phyloP scores from a whole-genome alignment of 2,113 vertebrate species.

The Semnopithecus entellus region DNA sequence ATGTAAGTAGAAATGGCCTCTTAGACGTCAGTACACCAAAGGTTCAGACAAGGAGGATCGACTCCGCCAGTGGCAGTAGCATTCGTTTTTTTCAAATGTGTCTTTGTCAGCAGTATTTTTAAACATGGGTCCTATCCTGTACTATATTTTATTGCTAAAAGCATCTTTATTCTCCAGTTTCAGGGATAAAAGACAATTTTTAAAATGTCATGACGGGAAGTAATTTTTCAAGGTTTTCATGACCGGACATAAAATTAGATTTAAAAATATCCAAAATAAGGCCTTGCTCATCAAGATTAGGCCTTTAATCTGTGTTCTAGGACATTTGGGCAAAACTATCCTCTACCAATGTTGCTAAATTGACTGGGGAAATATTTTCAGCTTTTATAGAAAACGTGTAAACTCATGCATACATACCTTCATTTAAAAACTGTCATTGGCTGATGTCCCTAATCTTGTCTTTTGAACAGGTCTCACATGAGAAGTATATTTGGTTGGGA shows the following conservation, averaged over 20 bases:
- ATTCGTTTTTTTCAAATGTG: conserved; percentile 55
- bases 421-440: conserved; percentile 17
- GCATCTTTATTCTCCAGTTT: conserved; percentile 78
- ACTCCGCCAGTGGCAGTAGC: conserved; percentile 12
- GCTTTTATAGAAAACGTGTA: conserved; percentile 34
- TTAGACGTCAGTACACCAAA: conserved; percentile 63
- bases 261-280: conserved; percentile 73
- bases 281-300: conserved; percentile 62
- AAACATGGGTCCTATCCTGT: conserved; percentile 56
- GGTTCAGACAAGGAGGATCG: conserved; percentile 63
- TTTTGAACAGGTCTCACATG: neutral
- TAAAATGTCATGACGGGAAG: conserved; percentile 71
- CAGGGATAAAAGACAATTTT: conserved; percentile 74
- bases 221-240: conserved; percentile 73
- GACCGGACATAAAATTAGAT: conserved; percentile 74
- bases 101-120: conserved; percentile 78
- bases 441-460: neutral
- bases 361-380: conserved; percentile 5
- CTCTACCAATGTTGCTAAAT: neutral
- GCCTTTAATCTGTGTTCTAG: conserved; percentile 54
- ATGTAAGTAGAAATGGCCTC: conserved; percentile 75
- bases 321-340: conserved; percentile 13
- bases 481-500: neutral
- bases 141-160: conserved; percentile 78
- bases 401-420: neutral